Evolutionary conservation across 2,113 vertebrate species (phyloP).

Genomic region (Bubo blakistoni): DNA sequence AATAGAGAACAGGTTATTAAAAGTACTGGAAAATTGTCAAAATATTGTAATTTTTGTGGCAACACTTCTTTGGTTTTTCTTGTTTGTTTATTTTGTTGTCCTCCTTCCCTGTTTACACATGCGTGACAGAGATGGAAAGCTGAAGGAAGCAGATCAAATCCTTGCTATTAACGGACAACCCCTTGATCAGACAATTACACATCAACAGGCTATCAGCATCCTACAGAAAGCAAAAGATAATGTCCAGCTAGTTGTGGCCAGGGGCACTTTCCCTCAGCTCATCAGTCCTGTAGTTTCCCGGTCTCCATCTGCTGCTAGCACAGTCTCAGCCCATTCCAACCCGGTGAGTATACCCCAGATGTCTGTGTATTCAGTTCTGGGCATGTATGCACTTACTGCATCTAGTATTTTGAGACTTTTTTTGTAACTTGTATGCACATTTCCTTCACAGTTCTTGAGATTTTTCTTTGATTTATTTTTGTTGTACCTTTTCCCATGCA

Average conservation of each 20-base stretch:
- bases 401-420: background rate
- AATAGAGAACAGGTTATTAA: conserved; percentile 43
- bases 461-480: background rate
- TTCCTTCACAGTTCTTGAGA: background rate
- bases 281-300: conserved; percentile 86
- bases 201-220: conserved; percentile 90
- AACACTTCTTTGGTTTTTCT: background rate
- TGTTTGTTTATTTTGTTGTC: background rate
- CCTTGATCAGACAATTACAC: conserved; percentile 91
- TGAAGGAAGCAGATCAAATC: conserved; percentile 93
- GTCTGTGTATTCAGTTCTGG: background rate
- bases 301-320: conserved; percentile 92
- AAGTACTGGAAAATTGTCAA: conserved; percentile 22
- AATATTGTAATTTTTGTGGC: background rate
- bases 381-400: background rate
- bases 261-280: conserved; percentile 85
- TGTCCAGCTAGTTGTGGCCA: conserved; percentile 86
- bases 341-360: conserved; percentile 72
- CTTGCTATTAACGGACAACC: conserved; percentile 89
- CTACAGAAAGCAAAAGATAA: conserved; percentile 88
- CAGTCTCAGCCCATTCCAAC: conserved; percentile 90
- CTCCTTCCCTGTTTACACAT: background rate
- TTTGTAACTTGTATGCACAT: background rate
- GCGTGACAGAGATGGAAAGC: conserved; percentile 83
- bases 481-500: background rate